Base-by-base conservation (phyloP, 2,113 vertebrate genomes). In the Semicossyphus pulcher region DNA sequence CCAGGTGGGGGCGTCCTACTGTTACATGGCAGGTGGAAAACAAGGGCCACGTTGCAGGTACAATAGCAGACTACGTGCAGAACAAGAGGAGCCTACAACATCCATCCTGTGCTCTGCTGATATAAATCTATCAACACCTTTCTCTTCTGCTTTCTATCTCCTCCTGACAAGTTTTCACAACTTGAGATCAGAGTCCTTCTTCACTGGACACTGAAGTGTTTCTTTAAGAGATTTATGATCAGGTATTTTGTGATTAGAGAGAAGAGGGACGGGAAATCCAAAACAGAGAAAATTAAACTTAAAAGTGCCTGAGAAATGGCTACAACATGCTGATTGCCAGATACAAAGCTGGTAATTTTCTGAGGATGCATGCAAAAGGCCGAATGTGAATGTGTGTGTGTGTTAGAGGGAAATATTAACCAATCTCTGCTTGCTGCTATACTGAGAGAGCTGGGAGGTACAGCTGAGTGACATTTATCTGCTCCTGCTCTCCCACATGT, bases 61-160 rank as follows among this genome's bases (percentile, higher is more conserved):
- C 0, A 18, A 56, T 25, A 37, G 14, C 7, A 2, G 51, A 68
- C 59, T 44, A 49, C 29, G 58, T 2, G 39, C 45, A 66, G 47
- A 41, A 41, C 23, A 39, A 72, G 47, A 73, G n/a, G 76, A 67
- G 66, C 3, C 41, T 36, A 56, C 42, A 77, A 62, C 39, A 56
- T 85, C 75, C 51, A 18, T 47, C 54, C 41, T 54, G 51, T 51
- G 42, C 65, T n/a, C n/a, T n/a, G n/a, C n/a, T n/a, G n/a, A 31
- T n/a, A 76, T 89, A 82, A 83, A 90, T 80, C 86, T 89, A 80
- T 90, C 90, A 84, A 31, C 81, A 29, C 66, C 34, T 1, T 34
- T 16, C 52, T 67, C 62, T 65, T 88, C 67, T 71, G 15, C 62
- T 71, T 71, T 74, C 16, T 53, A 21, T 79, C 75, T 44, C 67